Conservation (phyloP, 2,797 vertebrate species). For the Geotrypetes seraphini region DNA sequence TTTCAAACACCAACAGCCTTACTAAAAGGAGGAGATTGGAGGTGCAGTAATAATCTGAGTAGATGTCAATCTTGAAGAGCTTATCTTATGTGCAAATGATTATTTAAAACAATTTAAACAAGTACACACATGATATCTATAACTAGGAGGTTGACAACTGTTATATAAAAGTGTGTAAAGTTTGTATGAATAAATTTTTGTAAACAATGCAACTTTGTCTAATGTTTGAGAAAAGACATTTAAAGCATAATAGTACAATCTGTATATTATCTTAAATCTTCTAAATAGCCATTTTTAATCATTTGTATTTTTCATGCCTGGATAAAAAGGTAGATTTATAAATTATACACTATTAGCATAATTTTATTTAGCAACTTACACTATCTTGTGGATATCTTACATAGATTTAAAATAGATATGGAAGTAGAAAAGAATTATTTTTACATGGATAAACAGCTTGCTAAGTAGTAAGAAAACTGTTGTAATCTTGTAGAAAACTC, state of each 20-base stretch:
- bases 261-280: constrained; percentile 21
- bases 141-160: constrained; percentile 85
- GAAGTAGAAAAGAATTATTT: not conserved
- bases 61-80: constrained; percentile 60
- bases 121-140: constrained; percentile 73
- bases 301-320: constrained; percentile 16
- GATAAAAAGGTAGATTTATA: constrained; percentile 6
- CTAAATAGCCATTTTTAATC: constrained; percentile 21
- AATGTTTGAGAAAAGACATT: constrained; percentile 68
- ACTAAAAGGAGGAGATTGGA: constrained; percentile 65
- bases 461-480: no score
- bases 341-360: not conserved
- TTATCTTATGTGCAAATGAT: constrained; percentile 68
- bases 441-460: no score
- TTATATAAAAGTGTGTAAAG: constrained; percentile 90
- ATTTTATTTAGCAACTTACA: constrained; percentile 12
- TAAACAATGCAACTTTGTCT: constrained; percentile 92
- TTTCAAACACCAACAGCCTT: constrained; percentile 88
- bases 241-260: constrained; percentile 28
- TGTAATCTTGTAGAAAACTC: no score
- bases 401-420: constrained; percentile 14
- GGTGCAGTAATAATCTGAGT: constrained; percentile 56
- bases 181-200: constrained; percentile 99
- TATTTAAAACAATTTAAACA: constrained; percentile 50
- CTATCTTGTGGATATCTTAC: constrained; percentile 13